Base-by-base conservation (phyloP, 2,888 invertebrate genomes). In the Caenorhabditis macrosperma region DNA sequence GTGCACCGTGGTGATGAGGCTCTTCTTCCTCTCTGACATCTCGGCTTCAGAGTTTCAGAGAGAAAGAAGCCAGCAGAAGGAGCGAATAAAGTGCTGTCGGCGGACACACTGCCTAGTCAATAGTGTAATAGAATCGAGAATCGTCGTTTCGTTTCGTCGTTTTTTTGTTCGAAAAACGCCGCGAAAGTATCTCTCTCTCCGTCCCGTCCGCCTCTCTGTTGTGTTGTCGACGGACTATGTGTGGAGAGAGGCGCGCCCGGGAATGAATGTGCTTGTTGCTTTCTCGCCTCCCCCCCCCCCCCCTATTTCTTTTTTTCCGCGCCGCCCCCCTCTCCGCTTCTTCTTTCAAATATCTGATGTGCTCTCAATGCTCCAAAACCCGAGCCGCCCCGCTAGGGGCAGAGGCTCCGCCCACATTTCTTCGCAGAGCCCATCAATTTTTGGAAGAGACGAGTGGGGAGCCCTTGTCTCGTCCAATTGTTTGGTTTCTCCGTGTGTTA, bases 11-110 rank as follows among this genome's bases (percentile, higher is more conserved):
- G 74, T 74, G 50, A 84, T 84, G 22, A 84, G 71, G 46, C 78
- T 79, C 55, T 84, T 84, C 57, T 84, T 84, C 12, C 84, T 59
- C 33, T 80, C 81, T 44, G 76, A 66, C 75, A 76, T 71, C 2
- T 55, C 20, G 17, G 55, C 10, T 38, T 5, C 38, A 4, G 15
- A 7, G 38, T 38, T 35, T n/a, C 15, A 33, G 26, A 41, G 57
- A 59, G 33, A 35, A 44, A 38, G 33, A 55, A 33, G 1, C 9
- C 1, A 46, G 10, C 12, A 72, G 17, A 41, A 2, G 41, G n/a
- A n/a, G 24, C 22, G 28, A n/a, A 17, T 17, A 55, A 15, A 35
- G 20, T 33, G 15, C 26, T 22, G 52, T 63, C 20, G 9, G 44
- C 44, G 3, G 9, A 44, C 6, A 44, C 1, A 5, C 10, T 3